Evolutionary conservation across 2,888 invertebrate genomes (phyloP).

Genomic region (Diaprepes abbreviatus): DNA sequence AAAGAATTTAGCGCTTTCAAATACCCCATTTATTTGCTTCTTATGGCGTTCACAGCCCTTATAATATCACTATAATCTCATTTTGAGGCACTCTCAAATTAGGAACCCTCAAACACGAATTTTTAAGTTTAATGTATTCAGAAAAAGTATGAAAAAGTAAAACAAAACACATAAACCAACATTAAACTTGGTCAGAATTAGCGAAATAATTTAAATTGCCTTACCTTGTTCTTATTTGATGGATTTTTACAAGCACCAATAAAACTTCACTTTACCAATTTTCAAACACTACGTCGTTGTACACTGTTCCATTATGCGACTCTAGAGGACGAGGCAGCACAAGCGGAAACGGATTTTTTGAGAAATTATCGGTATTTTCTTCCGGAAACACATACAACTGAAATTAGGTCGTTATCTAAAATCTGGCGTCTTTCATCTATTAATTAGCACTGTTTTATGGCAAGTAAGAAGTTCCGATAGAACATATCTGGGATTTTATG

Average conservation of each 20-base stretch:
- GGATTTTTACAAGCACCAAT: neutral
- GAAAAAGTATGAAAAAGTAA: neutral
- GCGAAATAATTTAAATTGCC: neutral
- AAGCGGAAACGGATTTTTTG: too few relatives aligned
- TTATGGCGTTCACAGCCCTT: neutral
- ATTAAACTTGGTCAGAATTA: neutral
- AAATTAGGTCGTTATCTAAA: neutral
- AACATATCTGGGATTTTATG: too few relatives aligned
- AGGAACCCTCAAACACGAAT: neutral
- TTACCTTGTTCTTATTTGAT: too few relatives aligned
- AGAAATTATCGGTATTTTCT: too few relatives aligned
- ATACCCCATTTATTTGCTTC: slow-evolving; percentile 25
- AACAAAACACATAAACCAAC: neutral
- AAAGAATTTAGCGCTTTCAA: slow-evolving; percentile 17
- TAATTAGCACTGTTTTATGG: too few relatives aligned
- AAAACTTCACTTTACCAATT: too few relatives aligned
- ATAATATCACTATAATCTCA: slow-evolving; percentile 5
- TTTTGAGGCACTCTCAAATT: neutral
- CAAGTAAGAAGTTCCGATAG: too few relatives aligned
- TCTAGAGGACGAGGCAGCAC: too few relatives aligned
- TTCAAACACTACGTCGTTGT: too few relatives aligned
- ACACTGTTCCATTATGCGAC: too few relatives aligned
- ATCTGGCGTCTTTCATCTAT: slow-evolving; percentile 4
- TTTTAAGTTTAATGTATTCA: neutral
- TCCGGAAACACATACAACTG: neutral